Conservation (phyloP, 2,888 invertebrate genomes). For the Craniophora ligustri region DNA sequence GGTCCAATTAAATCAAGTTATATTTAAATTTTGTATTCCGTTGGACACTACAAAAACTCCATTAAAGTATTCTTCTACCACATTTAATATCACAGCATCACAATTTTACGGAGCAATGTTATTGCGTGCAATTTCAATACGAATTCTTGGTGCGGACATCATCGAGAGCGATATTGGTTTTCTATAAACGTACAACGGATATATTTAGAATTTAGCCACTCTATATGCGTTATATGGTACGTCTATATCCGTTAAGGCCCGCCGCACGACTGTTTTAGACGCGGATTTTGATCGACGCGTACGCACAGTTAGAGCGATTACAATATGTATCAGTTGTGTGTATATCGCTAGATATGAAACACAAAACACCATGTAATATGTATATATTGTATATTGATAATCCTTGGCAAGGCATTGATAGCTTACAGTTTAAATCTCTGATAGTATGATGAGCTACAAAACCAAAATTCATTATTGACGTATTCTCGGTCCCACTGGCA, state of each 20-base stretch:
- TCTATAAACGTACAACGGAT: conserved; percentile 8
- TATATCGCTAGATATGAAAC: conserved; percentile 5
- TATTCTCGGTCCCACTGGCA: no score
- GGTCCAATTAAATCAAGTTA: background rate
- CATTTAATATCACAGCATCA: conserved; percentile 6
- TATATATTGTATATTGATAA: no score
- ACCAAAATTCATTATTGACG: no score
- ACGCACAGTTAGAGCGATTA: conserved; percentile 33
- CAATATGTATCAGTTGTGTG: conserved; percentile 26
- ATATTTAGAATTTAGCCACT: conserved; percentile 34
- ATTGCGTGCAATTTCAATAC: conserved; percentile 14
- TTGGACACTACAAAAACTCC: conserved; percentile 6
- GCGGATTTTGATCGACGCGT: conserved; percentile 46
- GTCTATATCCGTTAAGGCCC: conserved; percentile 45
- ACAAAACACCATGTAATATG: background rate
- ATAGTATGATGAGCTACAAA: no score
- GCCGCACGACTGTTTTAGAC: conserved; percentile 49
- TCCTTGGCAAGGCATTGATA: no score
- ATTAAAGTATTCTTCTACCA: conserved; percentile 8
- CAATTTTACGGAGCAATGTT: conserved; percentile 24
- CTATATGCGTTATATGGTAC: conserved; percentile 38
- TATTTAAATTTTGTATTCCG: background rate
- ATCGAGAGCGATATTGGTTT: conserved; percentile 17
- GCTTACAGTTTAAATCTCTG: no score
- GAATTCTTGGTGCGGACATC: conserved; percentile 14